Conservation (phyloP, 1,140 invertebrate species). For the Popillia japonica region DNA sequence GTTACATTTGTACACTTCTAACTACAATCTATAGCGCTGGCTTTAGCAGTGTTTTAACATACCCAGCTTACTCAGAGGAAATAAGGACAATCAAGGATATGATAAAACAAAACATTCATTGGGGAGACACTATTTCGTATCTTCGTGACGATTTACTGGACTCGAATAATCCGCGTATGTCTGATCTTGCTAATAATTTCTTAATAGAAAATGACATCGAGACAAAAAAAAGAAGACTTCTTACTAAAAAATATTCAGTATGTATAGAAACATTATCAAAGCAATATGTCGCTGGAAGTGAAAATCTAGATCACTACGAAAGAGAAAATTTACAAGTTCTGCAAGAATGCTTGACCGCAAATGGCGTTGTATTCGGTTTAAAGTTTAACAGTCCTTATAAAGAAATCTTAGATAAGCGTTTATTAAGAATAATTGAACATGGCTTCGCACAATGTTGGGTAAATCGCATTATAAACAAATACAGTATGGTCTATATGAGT, state of each 20-base stretch:
- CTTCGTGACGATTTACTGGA: background rate
- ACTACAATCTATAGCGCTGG: background rate
- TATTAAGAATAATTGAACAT: background rate
- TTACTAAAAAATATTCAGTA: background rate
- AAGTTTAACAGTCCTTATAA: background rate
- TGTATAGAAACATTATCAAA: background rate
- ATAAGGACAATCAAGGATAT: constrained; percentile 15
- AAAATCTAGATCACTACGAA: background rate
- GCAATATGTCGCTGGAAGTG: background rate
- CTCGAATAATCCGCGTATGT: background rate
- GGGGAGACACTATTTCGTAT: background rate
- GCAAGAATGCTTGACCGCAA: background rate
- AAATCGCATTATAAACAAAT: background rate
- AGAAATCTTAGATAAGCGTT: background rate
- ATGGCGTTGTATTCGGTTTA: background rate
- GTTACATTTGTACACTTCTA: background rate
- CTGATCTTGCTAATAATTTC: background rate
- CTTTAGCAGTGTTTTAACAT: constrained; percentile 1
- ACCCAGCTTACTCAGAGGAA: background rate
- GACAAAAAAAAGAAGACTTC: background rate
- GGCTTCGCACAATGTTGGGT: background rate
- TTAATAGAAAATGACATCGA: background rate
- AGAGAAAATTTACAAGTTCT: background rate
- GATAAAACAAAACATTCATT: constrained; percentile 11
- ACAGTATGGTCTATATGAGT: background rate